phyloP scores from a whole-genome alignment of 2,888 invertebrate genomes.

The Periphyllus acericola region DNA sequence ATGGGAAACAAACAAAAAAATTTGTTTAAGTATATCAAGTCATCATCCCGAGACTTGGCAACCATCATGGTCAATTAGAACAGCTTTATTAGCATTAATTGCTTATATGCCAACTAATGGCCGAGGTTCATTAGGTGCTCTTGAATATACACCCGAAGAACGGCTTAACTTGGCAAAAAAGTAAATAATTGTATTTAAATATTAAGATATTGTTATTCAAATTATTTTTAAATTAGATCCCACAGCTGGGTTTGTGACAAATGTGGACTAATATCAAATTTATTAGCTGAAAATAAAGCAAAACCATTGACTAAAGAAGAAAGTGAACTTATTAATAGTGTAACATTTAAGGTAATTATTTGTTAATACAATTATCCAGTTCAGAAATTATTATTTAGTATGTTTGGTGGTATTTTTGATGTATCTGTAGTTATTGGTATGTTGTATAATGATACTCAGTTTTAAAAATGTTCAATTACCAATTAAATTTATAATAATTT shows the following conservation, averaged over 20 bases:
- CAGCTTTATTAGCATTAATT: slow-evolving; percentile 89
- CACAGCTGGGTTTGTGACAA: slow-evolving; percentile 73
- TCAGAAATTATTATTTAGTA: background rate
- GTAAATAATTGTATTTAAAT: slow-evolving; percentile 67
- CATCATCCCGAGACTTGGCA: slow-evolving; percentile 99
- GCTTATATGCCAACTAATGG: slow-evolving; percentile 94
- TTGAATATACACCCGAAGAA: slow-evolving; percentile 89
- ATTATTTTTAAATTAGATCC: slow-evolving; percentile 68
- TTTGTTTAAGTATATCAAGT: slow-evolving; percentile 93
- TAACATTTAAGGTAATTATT: slow-evolving; percentile 68
- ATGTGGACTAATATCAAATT: slow-evolving; percentile 73
- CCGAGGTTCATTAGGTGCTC: slow-evolving; percentile 88
- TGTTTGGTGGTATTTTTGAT: too few relatives aligned
- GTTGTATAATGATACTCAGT: too few relatives aligned
- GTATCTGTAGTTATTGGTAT: too few relatives aligned
- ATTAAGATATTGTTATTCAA: background rate
- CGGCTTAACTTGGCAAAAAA: slow-evolving; percentile 82
- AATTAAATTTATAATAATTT: background rate
- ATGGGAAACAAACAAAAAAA: slow-evolving; percentile 93
- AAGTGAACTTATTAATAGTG: slow-evolving; percentile 70
- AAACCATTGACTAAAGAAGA: slow-evolving; percentile 70
- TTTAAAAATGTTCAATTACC: too few relatives aligned
- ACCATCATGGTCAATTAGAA: slow-evolving; percentile 95
- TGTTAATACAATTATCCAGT: background rate
- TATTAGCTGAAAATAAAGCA: slow-evolving; percentile 68